Evolutionary conservation across 2,113 vertebrate genomes (phyloP), one percentile per base, ranked within the genome.

Genomic region (Dipodomys stephensi): DNA sequence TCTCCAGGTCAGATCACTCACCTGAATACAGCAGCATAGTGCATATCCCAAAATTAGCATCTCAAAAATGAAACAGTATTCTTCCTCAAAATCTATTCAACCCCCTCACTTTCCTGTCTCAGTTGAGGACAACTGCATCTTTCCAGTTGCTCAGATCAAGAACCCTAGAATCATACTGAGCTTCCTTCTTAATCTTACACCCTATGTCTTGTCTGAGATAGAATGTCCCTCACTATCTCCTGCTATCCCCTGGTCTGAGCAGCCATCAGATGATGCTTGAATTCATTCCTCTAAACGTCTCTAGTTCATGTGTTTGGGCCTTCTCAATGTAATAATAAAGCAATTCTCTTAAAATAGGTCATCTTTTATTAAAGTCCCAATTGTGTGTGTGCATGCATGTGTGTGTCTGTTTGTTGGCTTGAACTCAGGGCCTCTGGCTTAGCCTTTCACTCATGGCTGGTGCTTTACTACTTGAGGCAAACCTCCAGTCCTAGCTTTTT

Each of bases 241-340:
- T 64, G 64, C 74, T 74, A 20, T 4, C 11, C 7, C 16, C 23
- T 25, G 28, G 13, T 62, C 53, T 69, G 8, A 87, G 67, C 72
- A 30, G 46, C 32, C 46, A 28, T 67, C 64, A 72, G 76, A 30
- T 46, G 15, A 27, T 35, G 5, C 46, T 68, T 71, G 27, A 23
- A 64, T 60, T 82, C 80, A 13, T 6, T 82, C 83, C 91, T 94
- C 83, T 77, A n/a, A 78, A 74, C 32, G 74, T 78, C 30, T 84
- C 68, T 62, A 30, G 8, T 62, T 77, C 71, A 16, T 16, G 68
- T 49, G 12, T 57, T 57, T 57, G 53, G 53, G 65, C 44, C n/a
- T 77, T 64, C 64, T 57, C 12, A 79, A 44, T 44, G 16, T 20
- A 67, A 32, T 15, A 88, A 82, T 57, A 57, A 13, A 57, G 12